Evolutionary conservation across 2,797 vertebrate genomes (phyloP), one percentile per base, ranked within the genome.

Genomic region (Tragopan temminckii): DNA sequence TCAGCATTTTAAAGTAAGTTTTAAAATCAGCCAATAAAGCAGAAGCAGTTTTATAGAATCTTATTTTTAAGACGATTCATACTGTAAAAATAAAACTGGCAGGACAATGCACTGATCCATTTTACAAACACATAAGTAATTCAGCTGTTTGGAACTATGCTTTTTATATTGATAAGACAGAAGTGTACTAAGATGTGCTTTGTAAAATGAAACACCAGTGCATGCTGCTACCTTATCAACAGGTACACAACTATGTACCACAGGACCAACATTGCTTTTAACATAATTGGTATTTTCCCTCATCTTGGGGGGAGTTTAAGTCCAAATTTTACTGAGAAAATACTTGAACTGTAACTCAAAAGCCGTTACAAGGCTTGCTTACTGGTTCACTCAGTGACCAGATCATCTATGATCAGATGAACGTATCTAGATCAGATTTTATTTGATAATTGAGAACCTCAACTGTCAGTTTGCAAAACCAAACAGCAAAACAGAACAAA

Each of bases 1-100:
- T 82, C 82, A 89, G 78, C 19, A 70, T n/a, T 89, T 80, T n/a
- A 67, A 83, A 90, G 58, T 11, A 50, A 71, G 13, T 79, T 88
- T 89, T 66, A 40, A 72, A 81, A 61, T 57, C 1, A 89, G 76
- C 43, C 85, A 88, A 93, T 45, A 72, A 76, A 78, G 53, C 27
- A 70, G 23, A 84, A 90, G 29, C n/a, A 78, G 21, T 61, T 89
- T 86, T 79, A 80, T 4, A 19, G 19, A 57, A 66, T 29, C 40
- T 38, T 58, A 27, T 66, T 78, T 88, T 75, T 33, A 53, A 76
- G 58, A 63, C 27, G 86, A 62, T 43, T 83, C 55, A 13, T 21
- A 29, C 27, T 77, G 36, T 67, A 95, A 85, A 88, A 43, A 15
- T 12, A 62, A 62, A 16, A 43, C 24, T 55, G 36, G 38, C 52